Evolutionary conservation across 2,113 vertebrate genomes (phyloP).

Genomic region (Onychorhynchus coronatus): DNA sequence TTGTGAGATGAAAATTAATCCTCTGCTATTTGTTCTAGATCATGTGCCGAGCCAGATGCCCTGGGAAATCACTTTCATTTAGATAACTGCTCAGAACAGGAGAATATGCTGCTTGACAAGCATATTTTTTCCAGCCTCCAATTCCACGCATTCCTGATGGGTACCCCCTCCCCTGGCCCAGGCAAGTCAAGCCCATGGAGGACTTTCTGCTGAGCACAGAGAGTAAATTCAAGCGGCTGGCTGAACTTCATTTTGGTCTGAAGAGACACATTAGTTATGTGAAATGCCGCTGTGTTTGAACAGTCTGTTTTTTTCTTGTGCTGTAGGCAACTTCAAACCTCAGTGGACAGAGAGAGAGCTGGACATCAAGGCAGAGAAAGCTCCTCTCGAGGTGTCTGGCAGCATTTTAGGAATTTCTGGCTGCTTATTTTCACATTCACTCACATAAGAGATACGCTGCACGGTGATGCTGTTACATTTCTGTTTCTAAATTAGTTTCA

Average conservation of each 20-base stretch:
- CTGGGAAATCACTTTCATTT: conserved; percentile 29
- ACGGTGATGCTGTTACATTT: not conserved
- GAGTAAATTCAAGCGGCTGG: conserved; percentile 1
- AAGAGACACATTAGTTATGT: not conserved
- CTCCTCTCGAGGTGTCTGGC: not conserved
- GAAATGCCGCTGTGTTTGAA: not conserved
- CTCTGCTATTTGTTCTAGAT: conserved; percentile 51
- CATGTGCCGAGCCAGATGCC: conserved; percentile 32
- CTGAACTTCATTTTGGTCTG: not conserved
- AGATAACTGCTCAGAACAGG: not conserved
- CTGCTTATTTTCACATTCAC: not conserved
- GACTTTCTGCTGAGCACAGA: not conserved
- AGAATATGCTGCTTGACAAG: not conserved
- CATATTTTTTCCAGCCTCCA: conserved; percentile 11
- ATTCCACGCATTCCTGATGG: conserved; percentile 17
- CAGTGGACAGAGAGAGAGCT: not conserved
- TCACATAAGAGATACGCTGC: not conserved
- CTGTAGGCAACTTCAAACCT: not conserved
- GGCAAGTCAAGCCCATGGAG: not conserved
- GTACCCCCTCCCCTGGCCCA: not conserved
- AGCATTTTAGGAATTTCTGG: not conserved
- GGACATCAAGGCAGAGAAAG: not conserved
- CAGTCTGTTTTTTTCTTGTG: not conserved
- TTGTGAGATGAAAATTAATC: conserved; percentile 29
- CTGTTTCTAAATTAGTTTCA: not conserved